These are phyloP conservation scores for Thalassoma bifasciatum DNA, from an alignment of 2,113 vertebrate genomes.

Conservation along the genomic window DNA sequence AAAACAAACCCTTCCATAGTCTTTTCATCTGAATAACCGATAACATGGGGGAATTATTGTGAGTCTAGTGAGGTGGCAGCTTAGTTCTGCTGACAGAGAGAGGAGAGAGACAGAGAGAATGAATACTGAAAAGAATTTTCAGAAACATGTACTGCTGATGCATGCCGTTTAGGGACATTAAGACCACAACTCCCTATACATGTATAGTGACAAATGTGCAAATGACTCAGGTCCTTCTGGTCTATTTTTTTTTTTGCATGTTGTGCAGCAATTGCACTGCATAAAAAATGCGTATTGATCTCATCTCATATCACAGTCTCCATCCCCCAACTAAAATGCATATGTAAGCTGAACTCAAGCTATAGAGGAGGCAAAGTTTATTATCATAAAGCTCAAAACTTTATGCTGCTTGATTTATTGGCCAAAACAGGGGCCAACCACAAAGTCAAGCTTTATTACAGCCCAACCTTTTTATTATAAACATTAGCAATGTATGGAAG, in stretches of 20 bases:
- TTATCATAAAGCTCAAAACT: background rate
- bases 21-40: slow-evolving; percentile 9
- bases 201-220: background rate
- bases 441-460: slow-evolving; percentile 16
- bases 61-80: slow-evolving; percentile 4
- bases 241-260: background rate
- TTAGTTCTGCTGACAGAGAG: slow-evolving; percentile 2
- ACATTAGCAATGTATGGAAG: slow-evolving; percentile 15
- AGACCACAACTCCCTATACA: background rate
- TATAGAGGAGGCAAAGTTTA: background rate
- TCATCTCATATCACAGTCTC: background rate
- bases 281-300: slow-evolving; percentile 6
- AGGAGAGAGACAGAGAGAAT: background rate
- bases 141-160: background rate
- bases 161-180: background rate
- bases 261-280: too few relatives aligned
- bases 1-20: background rate
- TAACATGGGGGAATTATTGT: slow-evolving; percentile 9
- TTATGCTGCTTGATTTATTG: slow-evolving; percentile 32
- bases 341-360: background rate
- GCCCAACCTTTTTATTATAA: slow-evolving; percentile 13
- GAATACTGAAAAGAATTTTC: background rate
- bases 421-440: slow-evolving; percentile 15
- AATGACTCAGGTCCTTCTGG: background rate
- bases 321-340: background rate